Conservation (phyloP, 2,797 vertebrate species). For the Emys orbicularis region DNA sequence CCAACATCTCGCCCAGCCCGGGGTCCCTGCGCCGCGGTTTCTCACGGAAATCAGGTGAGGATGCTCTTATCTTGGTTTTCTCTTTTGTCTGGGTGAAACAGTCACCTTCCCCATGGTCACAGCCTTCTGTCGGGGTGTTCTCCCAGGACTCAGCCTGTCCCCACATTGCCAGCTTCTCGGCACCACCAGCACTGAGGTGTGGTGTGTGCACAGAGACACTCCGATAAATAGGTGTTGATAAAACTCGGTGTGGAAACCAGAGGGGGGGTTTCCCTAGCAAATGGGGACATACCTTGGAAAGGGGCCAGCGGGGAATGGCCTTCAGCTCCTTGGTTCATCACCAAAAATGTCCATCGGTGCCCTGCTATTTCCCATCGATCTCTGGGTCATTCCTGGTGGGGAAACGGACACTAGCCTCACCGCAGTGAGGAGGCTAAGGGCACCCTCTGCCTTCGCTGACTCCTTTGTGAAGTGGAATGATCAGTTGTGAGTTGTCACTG, state of each 20-base stretch:
- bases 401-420: background rate
- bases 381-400: background rate
- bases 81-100: fast-evolving
- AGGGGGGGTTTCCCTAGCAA: background rate
- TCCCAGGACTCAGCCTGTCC: background rate
- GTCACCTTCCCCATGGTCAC: background rate
- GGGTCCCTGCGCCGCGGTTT: background rate
- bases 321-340: no score
- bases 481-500: background rate
- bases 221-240: background rate
- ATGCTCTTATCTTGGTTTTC: background rate
- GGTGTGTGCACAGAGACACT: background rate
- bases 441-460: background rate
- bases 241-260: background rate
- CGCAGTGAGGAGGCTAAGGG: fast-evolving
- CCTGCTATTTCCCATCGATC: no score
- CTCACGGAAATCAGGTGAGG: conserved; percentile 22
- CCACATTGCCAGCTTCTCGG: background rate
- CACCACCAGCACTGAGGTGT: background rate
- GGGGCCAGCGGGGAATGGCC: background rate
- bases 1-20: background rate
- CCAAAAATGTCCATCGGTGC: fast-evolving
- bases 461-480: background rate
- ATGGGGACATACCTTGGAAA: background rate
- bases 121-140: background rate